Evolutionary conservation across 1,140 invertebrate species (phyloP).

Genomic region (Pollicipes pollicipes): DNA sequence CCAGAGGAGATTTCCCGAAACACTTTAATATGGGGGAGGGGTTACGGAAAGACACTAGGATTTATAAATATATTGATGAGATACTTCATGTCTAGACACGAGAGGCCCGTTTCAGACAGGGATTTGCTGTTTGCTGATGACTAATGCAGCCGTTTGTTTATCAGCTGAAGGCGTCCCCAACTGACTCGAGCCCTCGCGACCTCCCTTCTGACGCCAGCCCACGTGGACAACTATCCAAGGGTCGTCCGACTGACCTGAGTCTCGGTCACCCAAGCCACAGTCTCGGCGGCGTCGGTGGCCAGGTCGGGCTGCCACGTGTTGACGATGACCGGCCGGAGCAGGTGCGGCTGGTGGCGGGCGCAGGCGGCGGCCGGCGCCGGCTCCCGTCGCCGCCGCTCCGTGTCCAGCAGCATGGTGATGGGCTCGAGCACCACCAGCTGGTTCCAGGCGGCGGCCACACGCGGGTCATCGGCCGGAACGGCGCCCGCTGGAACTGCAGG

Average conservation of each 20-base stretch:
- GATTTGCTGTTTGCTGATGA: too few relatives aligned
- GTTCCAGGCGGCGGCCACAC: conserved; percentile 88
- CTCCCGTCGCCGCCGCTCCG: conserved; percentile 32
- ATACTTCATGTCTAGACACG: too few relatives aligned
- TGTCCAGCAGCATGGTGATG: conserved; percentile 53
- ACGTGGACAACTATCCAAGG: too few relatives aligned
- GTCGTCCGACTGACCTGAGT: not conserved
- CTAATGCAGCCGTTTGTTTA: too few relatives aligned
- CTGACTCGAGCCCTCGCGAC: too few relatives aligned
- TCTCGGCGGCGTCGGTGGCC: not conserved
- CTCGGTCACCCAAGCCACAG: not conserved
- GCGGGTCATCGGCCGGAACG: conserved; percentile 65
- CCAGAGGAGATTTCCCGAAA: too few relatives aligned
- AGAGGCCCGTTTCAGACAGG: too few relatives aligned
- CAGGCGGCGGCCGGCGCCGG: not conserved
- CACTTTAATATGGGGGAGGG: too few relatives aligned
- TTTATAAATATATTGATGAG: too few relatives aligned
- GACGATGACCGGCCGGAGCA: conserved; percentile 46
- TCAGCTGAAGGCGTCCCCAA: too few relatives aligned
- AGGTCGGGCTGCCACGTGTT: conserved; percentile 61
- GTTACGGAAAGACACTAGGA: too few relatives aligned
- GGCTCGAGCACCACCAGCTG: conserved; percentile 76
- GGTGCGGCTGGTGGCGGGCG: not conserved
- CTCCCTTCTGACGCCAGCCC: too few relatives aligned
- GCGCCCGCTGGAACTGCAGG: conserved; percentile 80